Evolutionary conservation across 1,140 invertebrate genomes (phyloP).

Genomic region (Bombus sibiricus): DNA sequence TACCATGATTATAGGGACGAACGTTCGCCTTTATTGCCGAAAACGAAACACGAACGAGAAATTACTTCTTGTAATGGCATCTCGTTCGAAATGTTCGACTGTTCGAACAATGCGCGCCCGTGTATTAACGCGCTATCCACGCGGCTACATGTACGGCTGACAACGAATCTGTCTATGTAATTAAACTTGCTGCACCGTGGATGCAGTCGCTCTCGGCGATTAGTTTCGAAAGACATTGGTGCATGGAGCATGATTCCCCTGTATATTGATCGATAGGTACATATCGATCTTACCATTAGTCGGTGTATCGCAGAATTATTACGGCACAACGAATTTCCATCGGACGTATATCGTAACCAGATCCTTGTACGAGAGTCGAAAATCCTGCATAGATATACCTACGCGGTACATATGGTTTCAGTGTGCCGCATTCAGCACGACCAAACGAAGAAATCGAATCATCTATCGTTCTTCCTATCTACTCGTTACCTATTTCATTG

Average conservation of each 20-base stretch:
- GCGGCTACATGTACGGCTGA: neutral
- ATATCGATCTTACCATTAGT: slow-evolving; percentile 38
- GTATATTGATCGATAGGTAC: neutral
- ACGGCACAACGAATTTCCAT: slow-evolving; percentile 35
- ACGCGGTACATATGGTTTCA: neutral
- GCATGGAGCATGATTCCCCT: neutral
- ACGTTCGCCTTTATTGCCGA: neutral
- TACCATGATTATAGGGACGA: neutral
- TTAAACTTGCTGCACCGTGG: neutral
- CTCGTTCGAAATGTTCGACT: neutral
- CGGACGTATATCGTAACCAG: neutral
- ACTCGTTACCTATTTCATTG: neutral
- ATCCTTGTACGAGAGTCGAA: neutral
- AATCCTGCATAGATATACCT: neutral
- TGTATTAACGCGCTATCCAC: neutral
- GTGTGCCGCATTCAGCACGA: neutral
- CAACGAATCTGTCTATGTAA: neutral
- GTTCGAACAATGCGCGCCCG: neutral
- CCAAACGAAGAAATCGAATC: slow-evolving; percentile 35
- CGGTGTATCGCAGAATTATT: slow-evolving; percentile 29
- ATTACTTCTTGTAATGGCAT: neutral
- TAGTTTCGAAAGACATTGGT: slow-evolving; percentile 32
- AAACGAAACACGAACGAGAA: neutral
- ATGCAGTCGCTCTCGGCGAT: neutral
- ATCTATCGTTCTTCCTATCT: neutral